Base-by-base conservation (phyloP, 2,113 vertebrate genomes). In the Lota lota region DNA sequence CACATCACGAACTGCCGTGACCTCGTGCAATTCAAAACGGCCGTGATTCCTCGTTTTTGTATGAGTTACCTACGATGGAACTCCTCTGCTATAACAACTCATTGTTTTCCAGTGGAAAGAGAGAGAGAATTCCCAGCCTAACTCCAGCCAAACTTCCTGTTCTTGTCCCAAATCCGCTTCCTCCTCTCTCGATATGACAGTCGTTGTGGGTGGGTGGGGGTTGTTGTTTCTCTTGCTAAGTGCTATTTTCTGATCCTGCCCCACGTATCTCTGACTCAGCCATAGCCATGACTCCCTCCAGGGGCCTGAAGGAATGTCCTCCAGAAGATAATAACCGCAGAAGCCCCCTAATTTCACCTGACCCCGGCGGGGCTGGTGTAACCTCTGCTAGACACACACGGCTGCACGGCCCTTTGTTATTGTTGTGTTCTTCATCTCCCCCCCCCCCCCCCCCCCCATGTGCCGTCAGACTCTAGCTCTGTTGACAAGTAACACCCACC, bases 271-370 rank as follows among this genome's bases (percentile, higher is more conserved):
- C 63, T 74, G 79, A 78, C 82, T 79, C 83, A 79, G 72, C 80
- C 81, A 66, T 69, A 22, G 17, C 58, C 21, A 56, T 64, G 76
- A 69, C 69, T 63, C 76, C 73, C 40, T 12, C 40, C 40, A 47
- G 40, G 8, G 40, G 2, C n/a, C 61, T 58, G 20, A 58, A 86
- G 83, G 82, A 90, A 88, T 88, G 81, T 88, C 85, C 83, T 88
- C 77, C 74, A 62, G 56, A 63, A 61, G 82, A 81, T 80, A 82
- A 86, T 82, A 81, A 89, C 82, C 87, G 88, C 83, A 89, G 78
- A 88, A 88, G 83, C 80, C 57, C 33, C 70, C 79, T 79, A 82
- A 87, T 89, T 90, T 79, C 64, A 66, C 22, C 70, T 83, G 83
- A 89, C 81, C 85, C 56, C 78, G 77, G 68, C 78, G 5, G 70